Evolutionary conservation across 2,888 invertebrate species (phyloP).

Genomic region (Hedya salicella): DNA sequence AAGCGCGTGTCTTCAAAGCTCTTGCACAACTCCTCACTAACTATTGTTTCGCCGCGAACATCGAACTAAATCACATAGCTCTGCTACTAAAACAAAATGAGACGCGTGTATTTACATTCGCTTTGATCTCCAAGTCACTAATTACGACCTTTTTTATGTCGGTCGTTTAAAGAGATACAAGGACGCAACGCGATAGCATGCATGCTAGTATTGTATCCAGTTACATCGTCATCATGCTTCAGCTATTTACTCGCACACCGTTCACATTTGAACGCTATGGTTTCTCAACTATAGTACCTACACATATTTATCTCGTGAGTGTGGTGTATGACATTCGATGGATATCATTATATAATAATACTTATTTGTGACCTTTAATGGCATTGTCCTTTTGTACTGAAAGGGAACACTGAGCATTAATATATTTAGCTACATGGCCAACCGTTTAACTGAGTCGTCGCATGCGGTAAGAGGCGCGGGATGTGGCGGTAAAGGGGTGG

Average conservation of each 20-base stretch:
- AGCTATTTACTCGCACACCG: slow-evolving; percentile 38
- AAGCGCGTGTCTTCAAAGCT: slow-evolving; percentile 22
- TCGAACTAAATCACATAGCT: slow-evolving; percentile 18
- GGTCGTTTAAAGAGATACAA: slow-evolving; percentile 34
- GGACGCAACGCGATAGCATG: slow-evolving; percentile 27
- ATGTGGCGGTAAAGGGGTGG: too few species aligned
- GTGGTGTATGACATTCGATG: slow-evolving; percentile 7
- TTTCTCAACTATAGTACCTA: slow-evolving; percentile 16
- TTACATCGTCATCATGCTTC: slow-evolving; percentile 36
- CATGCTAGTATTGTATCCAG: slow-evolving; percentile 33
- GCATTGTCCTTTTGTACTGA: not conserved
- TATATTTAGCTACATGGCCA: too few species aligned
- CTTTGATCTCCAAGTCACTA: slow-evolving; percentile 27
- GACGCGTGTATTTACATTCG: slow-evolving; percentile 20
- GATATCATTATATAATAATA: not conserved
- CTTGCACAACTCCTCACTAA: slow-evolving; percentile 27
- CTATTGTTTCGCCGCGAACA: slow-evolving; percentile 19
- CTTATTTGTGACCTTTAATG: not conserved
- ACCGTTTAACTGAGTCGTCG: too few species aligned
- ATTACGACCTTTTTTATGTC: slow-evolving; percentile 21
- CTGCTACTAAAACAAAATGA: slow-evolving; percentile 21
- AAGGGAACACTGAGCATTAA: too few species aligned
- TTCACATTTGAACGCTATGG: slow-evolving; percentile 24
- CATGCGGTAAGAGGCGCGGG: too few species aligned
- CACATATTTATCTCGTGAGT: slow-evolving; percentile 17